These are phyloP conservation scores for Tribolium madens DNA, from an alignment of 1,140 invertebrate species.

Conservation along the genomic window DNA sequence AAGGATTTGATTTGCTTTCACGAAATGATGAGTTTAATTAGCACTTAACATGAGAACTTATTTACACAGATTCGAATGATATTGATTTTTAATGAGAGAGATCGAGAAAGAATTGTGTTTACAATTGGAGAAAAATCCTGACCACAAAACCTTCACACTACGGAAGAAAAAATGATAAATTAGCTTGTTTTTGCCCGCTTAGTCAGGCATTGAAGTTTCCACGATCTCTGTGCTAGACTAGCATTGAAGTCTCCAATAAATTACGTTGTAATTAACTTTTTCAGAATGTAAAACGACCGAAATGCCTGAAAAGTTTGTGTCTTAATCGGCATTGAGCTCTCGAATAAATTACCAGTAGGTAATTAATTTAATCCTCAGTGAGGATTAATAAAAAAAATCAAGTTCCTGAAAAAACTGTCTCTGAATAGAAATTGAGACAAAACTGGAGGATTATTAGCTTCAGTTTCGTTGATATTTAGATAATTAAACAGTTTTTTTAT, in stretches of 20 bases:
- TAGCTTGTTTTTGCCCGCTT: background rate
- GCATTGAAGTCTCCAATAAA: background rate
- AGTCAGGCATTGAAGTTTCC: background rate
- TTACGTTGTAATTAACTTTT: background rate
- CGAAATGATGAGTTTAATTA: background rate
- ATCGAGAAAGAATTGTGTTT: background rate
- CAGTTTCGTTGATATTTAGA: too few relatives aligned
- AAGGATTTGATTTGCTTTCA: background rate
- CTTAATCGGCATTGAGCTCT: too few relatives aligned
- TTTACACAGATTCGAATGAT: too few relatives aligned
- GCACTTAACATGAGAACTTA: background rate
- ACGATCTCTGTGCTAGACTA: background rate
- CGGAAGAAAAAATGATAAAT: background rate
- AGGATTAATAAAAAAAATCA: too few relatives aligned
- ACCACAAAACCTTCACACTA: background rate
- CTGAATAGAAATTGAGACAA: too few relatives aligned
- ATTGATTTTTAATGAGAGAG: background rate
- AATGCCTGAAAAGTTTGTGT: too few relatives aligned
- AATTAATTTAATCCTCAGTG: too few relatives aligned
- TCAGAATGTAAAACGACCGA: background rate
- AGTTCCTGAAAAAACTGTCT: too few relatives aligned
- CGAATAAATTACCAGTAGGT: too few relatives aligned
- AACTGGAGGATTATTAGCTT: too few relatives aligned
- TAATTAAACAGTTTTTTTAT: too few relatives aligned
- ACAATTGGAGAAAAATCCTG: background rate